These are phyloP conservation scores for Trachelus troglodyta DNA, from an alignment of 2,888 invertebrate genomes.

Conservation along the genomic window DNA sequence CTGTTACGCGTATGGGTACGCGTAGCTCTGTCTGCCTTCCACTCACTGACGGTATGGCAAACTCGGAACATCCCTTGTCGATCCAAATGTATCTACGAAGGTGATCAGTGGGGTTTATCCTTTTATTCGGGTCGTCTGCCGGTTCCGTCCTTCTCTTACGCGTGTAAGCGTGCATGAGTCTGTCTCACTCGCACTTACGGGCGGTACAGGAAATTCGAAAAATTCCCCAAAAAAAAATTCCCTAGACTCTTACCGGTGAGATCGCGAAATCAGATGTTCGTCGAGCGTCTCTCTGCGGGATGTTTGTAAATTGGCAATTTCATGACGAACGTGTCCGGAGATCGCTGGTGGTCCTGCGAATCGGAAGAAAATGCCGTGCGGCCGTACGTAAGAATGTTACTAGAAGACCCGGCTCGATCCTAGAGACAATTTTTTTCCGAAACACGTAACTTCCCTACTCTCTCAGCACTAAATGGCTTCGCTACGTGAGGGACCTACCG, in stretches of 20 bases:
- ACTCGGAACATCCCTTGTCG: no score
- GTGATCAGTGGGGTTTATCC: no score
- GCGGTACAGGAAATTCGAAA: no score
- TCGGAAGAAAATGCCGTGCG: neutral
- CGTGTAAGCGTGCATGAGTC: no score
- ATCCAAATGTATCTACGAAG: no score
- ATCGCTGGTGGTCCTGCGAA: neutral
- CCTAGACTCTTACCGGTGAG: neutral
- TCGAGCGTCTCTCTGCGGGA: neutral
- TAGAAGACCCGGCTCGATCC: neutral
- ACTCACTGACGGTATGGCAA: no score
- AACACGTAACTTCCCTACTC: slow-evolving; percentile 35
- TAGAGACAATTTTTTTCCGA: slow-evolving; percentile 36
- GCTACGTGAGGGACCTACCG: slow-evolving; percentile 43
- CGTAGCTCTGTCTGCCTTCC: no score
- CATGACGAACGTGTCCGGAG: neutral
- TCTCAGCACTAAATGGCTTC: slow-evolving; percentile 42
- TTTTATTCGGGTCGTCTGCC: no score
- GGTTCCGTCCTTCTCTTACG: no score
- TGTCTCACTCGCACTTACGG: no score
- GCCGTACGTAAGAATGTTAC: neutral
- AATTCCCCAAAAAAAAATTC: no score
- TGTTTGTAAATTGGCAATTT: neutral
- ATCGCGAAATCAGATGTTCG: neutral
- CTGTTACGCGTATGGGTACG: no score